These are phyloP conservation scores for Metopia argyrocephala DNA, from an alignment of 2,888 invertebrate species.

Conservation along the genomic window DNA sequence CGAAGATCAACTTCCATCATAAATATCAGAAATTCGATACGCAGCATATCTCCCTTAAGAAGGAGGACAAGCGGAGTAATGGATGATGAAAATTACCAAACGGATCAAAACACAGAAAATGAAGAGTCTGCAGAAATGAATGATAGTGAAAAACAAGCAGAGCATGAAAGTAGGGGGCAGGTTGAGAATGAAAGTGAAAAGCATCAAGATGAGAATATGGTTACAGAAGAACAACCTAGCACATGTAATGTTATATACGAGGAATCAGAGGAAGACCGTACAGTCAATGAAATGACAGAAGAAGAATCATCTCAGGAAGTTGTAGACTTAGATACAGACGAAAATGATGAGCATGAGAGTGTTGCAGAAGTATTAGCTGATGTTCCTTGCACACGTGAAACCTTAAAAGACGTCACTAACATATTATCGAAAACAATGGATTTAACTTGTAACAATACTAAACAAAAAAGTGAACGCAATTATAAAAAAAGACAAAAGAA, in stretches of 20 bases:
- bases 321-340: background rate
- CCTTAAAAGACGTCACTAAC: background rate
- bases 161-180: no score
- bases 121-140: background rate
- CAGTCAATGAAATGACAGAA: background rate
- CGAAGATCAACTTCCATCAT: slow-evolving; percentile 19
- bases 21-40: background rate
- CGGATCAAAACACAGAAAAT: no score
- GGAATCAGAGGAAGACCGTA: no score
- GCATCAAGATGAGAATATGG: no score
- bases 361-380: background rate
- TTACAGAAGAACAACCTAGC: no score
- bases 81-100: background rate
- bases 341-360: background rate
- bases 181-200: no score
- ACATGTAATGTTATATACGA: no score
- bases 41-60: slow-evolving; percentile 26
- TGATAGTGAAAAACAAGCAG: background rate
- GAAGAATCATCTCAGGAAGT: background rate
- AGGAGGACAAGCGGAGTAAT: background rate
- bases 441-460: background rate
- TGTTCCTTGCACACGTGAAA: background rate
- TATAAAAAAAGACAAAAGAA: background rate
- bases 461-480: background rate
- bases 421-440: background rate